Evolutionary conservation across 2,113 vertebrate genomes (phyloP).

Genomic region (Podiceps cristatus): DNA sequence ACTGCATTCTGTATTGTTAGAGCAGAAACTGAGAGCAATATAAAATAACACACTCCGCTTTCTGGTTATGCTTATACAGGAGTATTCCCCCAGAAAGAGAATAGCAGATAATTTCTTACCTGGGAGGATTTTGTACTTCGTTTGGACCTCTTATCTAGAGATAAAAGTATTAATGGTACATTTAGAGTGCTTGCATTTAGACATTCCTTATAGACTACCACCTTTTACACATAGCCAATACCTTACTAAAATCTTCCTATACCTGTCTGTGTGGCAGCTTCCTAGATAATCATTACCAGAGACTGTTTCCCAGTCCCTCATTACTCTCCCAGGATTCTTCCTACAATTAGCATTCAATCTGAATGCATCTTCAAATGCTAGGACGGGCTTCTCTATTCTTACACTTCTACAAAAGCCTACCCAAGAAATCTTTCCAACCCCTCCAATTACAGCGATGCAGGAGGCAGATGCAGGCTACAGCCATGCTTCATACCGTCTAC

Average conservation of each 20-base stretch:
- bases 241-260: not conserved
- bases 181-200: not conserved
- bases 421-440: not conserved
- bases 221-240: not conserved
- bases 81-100: not conserved
- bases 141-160: conserved; percentile 44
- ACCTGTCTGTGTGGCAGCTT: not conserved
- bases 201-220: not conserved
- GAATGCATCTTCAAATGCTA: not conserved
- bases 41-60: not conserved
- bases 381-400: not conserved
- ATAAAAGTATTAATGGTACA: not conserved
- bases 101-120: conserved; percentile 54
- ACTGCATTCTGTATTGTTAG: not conserved
- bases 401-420: not conserved
- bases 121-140: conserved; percentile 57
- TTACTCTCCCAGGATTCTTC: not conserved
- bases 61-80: not conserved
- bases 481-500: not conserved
- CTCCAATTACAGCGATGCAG: not conserved
- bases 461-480: not conserved
- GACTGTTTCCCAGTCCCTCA: not conserved
- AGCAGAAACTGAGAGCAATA: not conserved
- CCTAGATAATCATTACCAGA: not conserved
- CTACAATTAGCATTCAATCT: not conserved